A percentile compares a stretch with the other conserved stretches of the same genome.
phyloP scores from a whole-genome alignment of 2,113 vertebrate species.

The Entomyzon cyanotis region DNA sequence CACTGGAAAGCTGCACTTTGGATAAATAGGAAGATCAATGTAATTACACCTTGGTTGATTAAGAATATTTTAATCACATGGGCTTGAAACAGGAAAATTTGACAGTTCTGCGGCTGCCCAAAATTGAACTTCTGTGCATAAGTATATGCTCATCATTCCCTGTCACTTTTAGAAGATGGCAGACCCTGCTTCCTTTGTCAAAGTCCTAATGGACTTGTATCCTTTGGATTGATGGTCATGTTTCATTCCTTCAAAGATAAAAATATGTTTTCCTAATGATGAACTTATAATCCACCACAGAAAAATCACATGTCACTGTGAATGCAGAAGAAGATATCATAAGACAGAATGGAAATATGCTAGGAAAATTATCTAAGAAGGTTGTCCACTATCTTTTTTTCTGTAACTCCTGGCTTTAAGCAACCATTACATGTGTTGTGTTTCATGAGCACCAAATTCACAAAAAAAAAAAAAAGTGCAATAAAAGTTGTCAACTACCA shows the following conservation, averaged over 20 bases:
- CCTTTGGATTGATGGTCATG: background rate
- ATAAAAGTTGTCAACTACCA: background rate
- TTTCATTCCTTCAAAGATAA: background rate
- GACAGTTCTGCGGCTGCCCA: background rate
- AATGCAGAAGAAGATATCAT: background rate
- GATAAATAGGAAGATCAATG: background rate
- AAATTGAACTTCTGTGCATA: background rate
- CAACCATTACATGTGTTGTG: background rate
- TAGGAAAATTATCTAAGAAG: background rate
- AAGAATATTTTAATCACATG: background rate
- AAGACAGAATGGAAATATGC: background rate
- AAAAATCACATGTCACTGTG: background rate
- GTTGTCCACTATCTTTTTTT: background rate
- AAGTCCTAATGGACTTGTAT: background rate
- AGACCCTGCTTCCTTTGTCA: background rate
- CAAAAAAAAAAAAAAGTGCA: background rate
- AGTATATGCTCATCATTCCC: background rate
- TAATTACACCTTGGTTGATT: background rate
- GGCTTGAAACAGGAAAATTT: background rate
- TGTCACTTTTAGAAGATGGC: background rate
- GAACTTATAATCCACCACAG: background rate
- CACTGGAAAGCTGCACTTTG: background rate
- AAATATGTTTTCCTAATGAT: background rate
- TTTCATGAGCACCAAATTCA: background rate
- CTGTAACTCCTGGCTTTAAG: background rate